Conservation (phyloP, 2,888 invertebrate species). For the Pristionchus maxplancki region DNA sequence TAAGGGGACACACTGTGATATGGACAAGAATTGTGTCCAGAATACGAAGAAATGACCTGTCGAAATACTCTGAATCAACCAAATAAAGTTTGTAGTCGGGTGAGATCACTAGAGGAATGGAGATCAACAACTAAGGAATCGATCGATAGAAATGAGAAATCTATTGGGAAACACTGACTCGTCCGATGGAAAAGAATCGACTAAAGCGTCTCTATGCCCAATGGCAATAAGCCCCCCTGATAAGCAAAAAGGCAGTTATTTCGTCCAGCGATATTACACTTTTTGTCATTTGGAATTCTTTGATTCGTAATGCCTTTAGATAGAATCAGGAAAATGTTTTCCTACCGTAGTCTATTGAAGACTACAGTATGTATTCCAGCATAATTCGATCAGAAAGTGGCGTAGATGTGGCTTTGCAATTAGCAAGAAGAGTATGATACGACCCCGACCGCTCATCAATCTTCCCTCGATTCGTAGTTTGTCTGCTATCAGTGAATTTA, state of each 20-base stretch:
- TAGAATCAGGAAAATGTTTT: neutral
- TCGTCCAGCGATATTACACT: neutral
- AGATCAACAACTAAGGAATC: neutral
- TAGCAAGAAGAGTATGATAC: neutral
- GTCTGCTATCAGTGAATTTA: constrained; percentile 6
- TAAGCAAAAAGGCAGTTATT: constrained; percentile 25
- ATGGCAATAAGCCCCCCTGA: constrained; percentile 38
- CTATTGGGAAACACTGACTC: neutral
- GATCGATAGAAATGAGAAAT: neutral
- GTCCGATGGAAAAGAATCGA: neutral
- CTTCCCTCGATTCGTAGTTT: constrained; percentile 34
- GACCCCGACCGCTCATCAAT: constrained; percentile 7
- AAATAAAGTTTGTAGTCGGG: neutral
- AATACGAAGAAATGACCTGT: neutral
- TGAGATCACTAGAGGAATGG: neutral
- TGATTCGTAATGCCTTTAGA: neutral
- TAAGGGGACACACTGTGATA: neutral
- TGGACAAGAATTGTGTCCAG: neutral
- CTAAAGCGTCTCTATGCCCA: neutral
- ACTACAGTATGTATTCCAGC: neutral
- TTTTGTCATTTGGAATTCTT: neutral
- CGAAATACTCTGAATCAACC: neutral
- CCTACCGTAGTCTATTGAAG: neutral
- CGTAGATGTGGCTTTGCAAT: neutral
- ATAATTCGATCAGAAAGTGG: neutral